These are phyloP conservation scores for Orthonevra nobilis DNA, from an alignment of 2,888 invertebrate genomes.

Conservation along the genomic window DNA sequence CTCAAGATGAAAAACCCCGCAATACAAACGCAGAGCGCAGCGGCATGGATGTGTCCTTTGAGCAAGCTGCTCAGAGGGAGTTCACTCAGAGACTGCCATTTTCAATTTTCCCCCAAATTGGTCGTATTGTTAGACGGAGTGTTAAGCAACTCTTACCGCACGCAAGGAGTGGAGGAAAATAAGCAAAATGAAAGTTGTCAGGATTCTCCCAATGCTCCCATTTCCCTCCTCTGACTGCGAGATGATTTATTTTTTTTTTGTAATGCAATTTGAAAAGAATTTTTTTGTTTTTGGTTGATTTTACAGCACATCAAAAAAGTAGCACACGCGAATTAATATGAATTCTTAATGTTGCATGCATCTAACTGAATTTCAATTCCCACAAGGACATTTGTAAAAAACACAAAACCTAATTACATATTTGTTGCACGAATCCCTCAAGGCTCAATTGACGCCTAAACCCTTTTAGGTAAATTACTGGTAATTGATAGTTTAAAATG, in stretches of 20 bases:
- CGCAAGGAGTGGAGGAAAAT: slow-evolving; percentile 68
- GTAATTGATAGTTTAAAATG: slow-evolving; percentile 61
- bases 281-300: too few species aligned
- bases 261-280: too few species aligned
- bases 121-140: slow-evolving; percentile 73
- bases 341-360: too few species aligned
- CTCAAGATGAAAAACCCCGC: slow-evolving; percentile 50
- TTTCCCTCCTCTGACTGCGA: too few species aligned
- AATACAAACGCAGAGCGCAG: too few species aligned
- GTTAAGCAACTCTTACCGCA: slow-evolving; percentile 72
- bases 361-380: slow-evolving; percentile 4
- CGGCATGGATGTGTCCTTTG: neutral
- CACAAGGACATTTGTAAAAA: slow-evolving; percentile 9
- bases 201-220: slow-evolving; percentile 14
- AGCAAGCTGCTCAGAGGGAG: slow-evolving; percentile 5
- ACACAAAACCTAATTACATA: slow-evolving; percentile 36
- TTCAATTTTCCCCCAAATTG: slow-evolving; percentile 74
- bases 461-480: slow-evolving; percentile 63
- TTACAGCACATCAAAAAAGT: too few species aligned
- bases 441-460: slow-evolving; percentile 56
- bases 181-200: slow-evolving; percentile 66
- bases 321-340: too few species aligned
- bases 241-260: too few species aligned
- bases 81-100: slow-evolving; percentile 68
- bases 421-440: slow-evolving; percentile 32